Evolutionary conservation across 2,888 invertebrate genomes (phyloP).

Genomic region (Pristionchus arcanus): DNA sequence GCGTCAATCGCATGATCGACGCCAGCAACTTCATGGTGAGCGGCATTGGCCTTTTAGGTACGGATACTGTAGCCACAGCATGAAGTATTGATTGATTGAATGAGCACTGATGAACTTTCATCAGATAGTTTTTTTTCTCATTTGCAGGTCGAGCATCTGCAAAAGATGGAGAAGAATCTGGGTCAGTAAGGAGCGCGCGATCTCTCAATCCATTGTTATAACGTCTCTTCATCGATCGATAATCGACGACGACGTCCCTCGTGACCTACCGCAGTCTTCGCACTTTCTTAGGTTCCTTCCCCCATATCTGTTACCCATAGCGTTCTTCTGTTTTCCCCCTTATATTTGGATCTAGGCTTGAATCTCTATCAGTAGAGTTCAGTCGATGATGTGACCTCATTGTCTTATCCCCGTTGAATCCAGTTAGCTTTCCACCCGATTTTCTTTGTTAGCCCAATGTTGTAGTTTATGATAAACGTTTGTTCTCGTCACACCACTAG

Average conservation of each 20-base stretch:
- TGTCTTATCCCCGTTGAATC: conserved; percentile 21
- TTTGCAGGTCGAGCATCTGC: conserved; percentile 69
- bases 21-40: conserved; percentile 76
- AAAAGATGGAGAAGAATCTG: conserved; percentile 69
- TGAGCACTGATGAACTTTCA: too few relatives aligned
- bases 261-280: neutral
- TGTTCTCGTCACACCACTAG: neutral
- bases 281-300: neutral
- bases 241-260: conserved; percentile 23
- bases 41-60: conserved; percentile 9
- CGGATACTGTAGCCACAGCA: neutral
- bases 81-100: too few relatives aligned
- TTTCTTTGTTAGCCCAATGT: conserved; percentile 22
- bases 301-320: conserved; percentile 45
- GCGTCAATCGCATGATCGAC: conserved; percentile 77
- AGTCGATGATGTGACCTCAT: conserved; percentile 9
- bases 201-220: conserved; percentile 48
- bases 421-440: conserved; percentile 26
- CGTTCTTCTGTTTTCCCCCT: neutral
- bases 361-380: neutral
- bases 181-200: conserved; percentile 35
- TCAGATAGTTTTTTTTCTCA: neutral
- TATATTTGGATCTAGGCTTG: neutral
- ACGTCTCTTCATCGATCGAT: conserved; percentile 19
- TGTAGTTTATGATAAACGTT: conserved; percentile 49